Base-by-base conservation (phyloP, 2,797 vertebrate species). In the Bufotes viridis region DNA sequence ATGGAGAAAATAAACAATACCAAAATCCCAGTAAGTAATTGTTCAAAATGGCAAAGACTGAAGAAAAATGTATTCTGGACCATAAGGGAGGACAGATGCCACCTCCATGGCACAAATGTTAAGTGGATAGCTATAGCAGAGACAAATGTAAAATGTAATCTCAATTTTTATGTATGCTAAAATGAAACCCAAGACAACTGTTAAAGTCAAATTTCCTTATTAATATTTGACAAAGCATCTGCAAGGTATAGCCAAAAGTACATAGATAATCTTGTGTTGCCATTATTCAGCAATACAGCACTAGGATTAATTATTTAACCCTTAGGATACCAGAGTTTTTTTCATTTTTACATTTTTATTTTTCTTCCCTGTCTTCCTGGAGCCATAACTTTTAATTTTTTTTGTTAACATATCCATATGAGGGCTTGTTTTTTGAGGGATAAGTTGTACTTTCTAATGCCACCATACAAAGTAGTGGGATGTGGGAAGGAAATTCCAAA, bases 201-300 rank as follows among this genome's bases (percentile, higher is more conserved):
- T 88, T 79, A 84, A 72, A 79, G 26, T 70, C 74, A 53, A 63
- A 60, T 82, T 63, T 69, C 26, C 53, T 86, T 82, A 86, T 89
- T 53, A 89, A 86, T 89, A 78, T 86, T 89, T 89, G 79, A 89
- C 14, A 81, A 86, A 82, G 88, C 84, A 86, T 86, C 84, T 82
- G 79, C 57, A 75, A 72, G 18, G 65, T 83, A 87, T 51, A 61
- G 49, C 42, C 29, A 15, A 29, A 76, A 60, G 61, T 20, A 60
- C 26, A 20, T 3, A 69, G 12, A 65, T 89, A 53, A 75, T 78
- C 53, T 53, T 51, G 20, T 61, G 60, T 72, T 80, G 87, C 70
- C 72, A 89, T 60, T 72, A 75, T 24, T 57, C 49, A 81, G 83
- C 60, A 20, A 22, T 67, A 63, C 61, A 42, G 61, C 72, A 78